phyloP scores from a whole-genome alignment of 1,140 invertebrate species.

The Platyura marginata region DNA sequence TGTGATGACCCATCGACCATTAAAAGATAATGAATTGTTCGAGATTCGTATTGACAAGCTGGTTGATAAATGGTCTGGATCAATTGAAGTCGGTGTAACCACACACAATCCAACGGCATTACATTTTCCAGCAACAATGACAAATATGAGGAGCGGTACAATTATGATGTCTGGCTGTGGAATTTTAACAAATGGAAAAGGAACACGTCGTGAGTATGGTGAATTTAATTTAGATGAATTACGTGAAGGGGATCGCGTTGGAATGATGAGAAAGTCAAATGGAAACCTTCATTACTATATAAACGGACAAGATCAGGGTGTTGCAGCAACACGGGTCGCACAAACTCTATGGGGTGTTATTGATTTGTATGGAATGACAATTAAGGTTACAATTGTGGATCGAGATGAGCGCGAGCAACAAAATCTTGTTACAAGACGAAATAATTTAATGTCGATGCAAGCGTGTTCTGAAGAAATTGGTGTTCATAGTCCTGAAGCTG shows the following conservation, averaged over 20 bases:
- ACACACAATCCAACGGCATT: constrained; percentile 78
- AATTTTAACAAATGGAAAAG: constrained; percentile 85
- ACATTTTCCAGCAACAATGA: constrained; percentile 93
- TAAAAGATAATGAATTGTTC: constrained; percentile 79
- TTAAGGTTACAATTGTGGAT: constrained; percentile 75
- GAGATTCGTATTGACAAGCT: constrained; percentile 83
- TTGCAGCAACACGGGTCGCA: constrained; percentile 63
- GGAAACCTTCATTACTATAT: constrained; percentile 85
- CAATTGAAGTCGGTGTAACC: constrained; percentile 86
- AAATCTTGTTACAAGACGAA: constrained; percentile 50
- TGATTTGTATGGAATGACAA: constrained; percentile 92
- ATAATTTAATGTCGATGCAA: constrained; percentile 29
- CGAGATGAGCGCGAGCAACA: constrained; percentile 60
- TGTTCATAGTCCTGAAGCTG: constrained; percentile 13
- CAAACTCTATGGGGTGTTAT: constrained; percentile 76
- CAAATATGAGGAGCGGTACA: constrained; percentile 85
- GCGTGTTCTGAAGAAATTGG: constrained; percentile 17
- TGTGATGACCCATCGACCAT: constrained; percentile 74
- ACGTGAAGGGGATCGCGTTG: constrained; percentile 73
- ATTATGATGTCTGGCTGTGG: constrained; percentile 96
- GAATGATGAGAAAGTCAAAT: constrained; percentile 62
- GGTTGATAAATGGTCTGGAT: constrained; percentile 84
- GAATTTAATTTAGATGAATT: constrained; percentile 89
- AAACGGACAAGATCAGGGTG: constrained; percentile 82
- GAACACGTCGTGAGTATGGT: constrained; percentile 79